Base-by-base conservation (phyloP, 2,797 vertebrate species). In the Cynodonichthys magdalenae region DNA sequence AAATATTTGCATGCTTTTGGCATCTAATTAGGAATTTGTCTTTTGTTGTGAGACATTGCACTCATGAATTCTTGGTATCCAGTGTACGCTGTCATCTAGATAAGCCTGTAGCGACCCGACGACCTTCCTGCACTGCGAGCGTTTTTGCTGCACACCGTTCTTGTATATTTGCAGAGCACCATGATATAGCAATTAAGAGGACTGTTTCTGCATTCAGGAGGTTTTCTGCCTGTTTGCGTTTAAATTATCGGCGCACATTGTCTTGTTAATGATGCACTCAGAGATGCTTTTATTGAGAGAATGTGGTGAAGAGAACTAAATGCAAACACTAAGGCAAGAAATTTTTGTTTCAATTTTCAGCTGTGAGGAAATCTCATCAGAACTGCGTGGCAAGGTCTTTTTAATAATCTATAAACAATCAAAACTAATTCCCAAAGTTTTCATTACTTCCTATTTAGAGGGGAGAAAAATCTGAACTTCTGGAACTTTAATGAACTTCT, bases 231-330 rank as follows among this genome's bases (percentile, higher is more conserved):
- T 24, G 39, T 56, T 36, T 28, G 28, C 64, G 19, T 63, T 70
- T 68, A 55, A 81, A 75, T 47, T 27, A 58, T 47, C 4, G 6
- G 50, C 47, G 0, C 0, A 58, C 42, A 64, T 74, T 74, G 1
- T 7, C 0, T 27, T 46, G 17, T 69, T 73, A 69, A 77, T 60
- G 42, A 63, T 52, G 56, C 48, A 61, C 45, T 73, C 44, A 53
- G 9, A 59, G 6, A 67, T 12, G 20, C 29, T 71, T 73, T 66
- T 45, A 41, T 60, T 66, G 34, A 61, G 48, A 67, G 66, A 74
- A 69, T 52, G 45, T 64, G 42, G 47, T 56, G 31, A 55, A 45
- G 14, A 44, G 74, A 66, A 66, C 39, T 36, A n/a, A 56, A 19
- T 27, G 29, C 1, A 46, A 64, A 61, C n/a, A 36, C 6, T 0